phyloP scores from a whole-genome alignment of 2,797 vertebrate species.

The Pseudochaenichthys georgianus region DNA sequence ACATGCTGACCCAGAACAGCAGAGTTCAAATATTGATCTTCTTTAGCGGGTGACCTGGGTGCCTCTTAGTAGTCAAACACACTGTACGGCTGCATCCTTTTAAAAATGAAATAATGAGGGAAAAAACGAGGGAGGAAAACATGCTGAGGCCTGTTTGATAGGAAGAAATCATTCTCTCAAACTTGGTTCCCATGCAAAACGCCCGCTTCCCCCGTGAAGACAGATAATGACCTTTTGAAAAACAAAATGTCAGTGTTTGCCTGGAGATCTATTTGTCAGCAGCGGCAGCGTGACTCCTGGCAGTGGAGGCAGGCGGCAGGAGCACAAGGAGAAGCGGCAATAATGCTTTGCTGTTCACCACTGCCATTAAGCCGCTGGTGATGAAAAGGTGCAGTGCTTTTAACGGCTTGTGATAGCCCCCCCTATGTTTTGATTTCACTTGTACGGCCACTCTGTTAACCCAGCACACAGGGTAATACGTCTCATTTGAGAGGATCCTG shows the following conservation, averaged over 20 bases:
- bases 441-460: conserved; percentile 74
- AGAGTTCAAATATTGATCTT: conserved; percentile 81
- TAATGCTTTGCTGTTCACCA: conserved; percentile 75
- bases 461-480: conserved; percentile 74
- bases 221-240: conserved; percentile 75
- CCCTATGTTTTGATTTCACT: conserved; percentile 38
- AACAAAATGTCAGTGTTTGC: conserved; percentile 66
- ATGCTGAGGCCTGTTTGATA: conserved; percentile 13
- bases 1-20: conserved; percentile 73
- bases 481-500: conserved; percentile 79
- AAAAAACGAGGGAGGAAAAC: background rate
- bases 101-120: conserved; percentile 34
- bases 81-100: conserved; percentile 41
- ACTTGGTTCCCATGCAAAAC: conserved; percentile 39
- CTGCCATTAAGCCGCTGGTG: conserved; percentile 74
- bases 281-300: conserved; percentile 49
- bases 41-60: conserved; percentile 60
- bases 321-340: conserved; percentile 60
- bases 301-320: conserved; percentile 29
- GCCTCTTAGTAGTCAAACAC: conserved; percentile 64
- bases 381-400: conserved; percentile 80
- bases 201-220: conserved; percentile 56
- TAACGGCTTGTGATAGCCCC: conserved; percentile 70
- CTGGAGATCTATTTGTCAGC: conserved; percentile 64
- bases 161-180: conserved; percentile 30